These are phyloP conservation scores for Microchirus variegatus DNA, from an alignment of 2,797 vertebrate species.

Conservation along the genomic window DNA sequence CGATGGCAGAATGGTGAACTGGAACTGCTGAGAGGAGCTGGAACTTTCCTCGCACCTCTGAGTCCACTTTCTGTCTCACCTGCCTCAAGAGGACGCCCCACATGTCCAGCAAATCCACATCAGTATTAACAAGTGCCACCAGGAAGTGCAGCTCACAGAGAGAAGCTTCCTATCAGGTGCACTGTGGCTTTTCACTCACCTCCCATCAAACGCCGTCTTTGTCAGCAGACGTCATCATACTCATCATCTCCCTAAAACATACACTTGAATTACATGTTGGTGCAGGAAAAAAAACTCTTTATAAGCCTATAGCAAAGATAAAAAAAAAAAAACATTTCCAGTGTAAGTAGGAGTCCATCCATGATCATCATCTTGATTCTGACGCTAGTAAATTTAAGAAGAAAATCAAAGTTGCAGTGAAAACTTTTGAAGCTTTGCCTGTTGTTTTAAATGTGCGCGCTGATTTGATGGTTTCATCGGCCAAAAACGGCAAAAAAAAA, in stretches of 20 bases:
- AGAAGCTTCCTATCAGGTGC: conserved; percentile 28
- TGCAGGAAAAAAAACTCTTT: conserved; percentile 46
- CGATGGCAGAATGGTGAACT: conserved; percentile 49
- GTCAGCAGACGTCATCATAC: conserved; percentile 29
- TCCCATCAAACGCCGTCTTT: conserved; percentile 12
- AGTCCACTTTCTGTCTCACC: conserved; percentile 51
- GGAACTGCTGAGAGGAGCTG: conserved; percentile 63
- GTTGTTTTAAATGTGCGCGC: conserved; percentile 37
- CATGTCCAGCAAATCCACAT: conserved; percentile 59
- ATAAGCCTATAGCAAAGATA: conserved; percentile 25
- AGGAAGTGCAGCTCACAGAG: conserved; percentile 30
- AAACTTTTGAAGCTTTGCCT: conserved; percentile 20
- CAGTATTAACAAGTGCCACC: conserved; percentile 71
- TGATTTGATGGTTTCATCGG: background rate
- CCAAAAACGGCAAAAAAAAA: background rate
- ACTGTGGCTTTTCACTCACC: conserved; percentile 27
- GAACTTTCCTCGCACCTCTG: conserved; percentile 61
- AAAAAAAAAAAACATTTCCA: conserved; percentile 17
- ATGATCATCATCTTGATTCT: conserved; percentile 52
- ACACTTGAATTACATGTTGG: conserved; percentile 43
- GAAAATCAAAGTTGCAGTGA: conserved; percentile 24
- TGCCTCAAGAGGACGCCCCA: conserved; percentile 34
- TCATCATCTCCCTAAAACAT: conserved; percentile 30
- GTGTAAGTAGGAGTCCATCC: conserved; percentile 34
- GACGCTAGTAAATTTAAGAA: conserved; percentile 45